Percentiles rank a stretch among this genome's conserved stretches.
Conservation (phyloP, 1,140 invertebrate species). For the Conus ventricosus region DNA sequence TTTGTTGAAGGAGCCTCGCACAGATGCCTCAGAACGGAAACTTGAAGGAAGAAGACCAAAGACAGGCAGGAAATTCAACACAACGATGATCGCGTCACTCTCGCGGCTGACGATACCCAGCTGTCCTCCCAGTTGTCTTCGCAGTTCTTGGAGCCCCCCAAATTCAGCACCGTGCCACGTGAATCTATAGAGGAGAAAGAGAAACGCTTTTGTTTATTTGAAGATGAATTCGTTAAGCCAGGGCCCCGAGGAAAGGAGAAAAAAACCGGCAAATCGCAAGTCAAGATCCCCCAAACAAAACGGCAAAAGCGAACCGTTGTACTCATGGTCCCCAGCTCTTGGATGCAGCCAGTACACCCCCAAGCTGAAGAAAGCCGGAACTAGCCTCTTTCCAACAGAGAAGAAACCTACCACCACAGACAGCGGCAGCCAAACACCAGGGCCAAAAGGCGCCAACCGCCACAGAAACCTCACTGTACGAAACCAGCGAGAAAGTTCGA, state of each 20-base stretch:
- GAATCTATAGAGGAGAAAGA: neutral
- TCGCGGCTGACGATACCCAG: neutral
- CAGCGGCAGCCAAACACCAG: neutral
- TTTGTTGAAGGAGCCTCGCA: neutral
- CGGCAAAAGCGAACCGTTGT: neutral
- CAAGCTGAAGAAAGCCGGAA: neutral
- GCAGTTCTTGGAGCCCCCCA: neutral
- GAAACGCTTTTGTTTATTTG: conserved; percentile 26
- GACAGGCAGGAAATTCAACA: neutral
- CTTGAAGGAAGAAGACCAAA: neutral
- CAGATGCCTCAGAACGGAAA: neutral
- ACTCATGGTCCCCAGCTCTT: neutral
- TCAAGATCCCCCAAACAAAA: neutral
- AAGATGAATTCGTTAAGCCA: conserved; percentile 14
- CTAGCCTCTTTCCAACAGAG: neutral
- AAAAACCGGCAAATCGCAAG: neutral
- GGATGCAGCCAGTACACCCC: neutral
- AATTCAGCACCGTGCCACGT: neutral
- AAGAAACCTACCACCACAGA: neutral
- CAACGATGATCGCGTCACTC: neutral
- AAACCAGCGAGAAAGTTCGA: neutral
- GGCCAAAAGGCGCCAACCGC: neutral
- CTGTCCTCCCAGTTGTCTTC: conserved; percentile 1
- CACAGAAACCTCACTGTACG: neutral
- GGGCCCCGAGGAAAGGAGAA: neutral